A percentile compares a stretch with the other conserved stretches of the same genome.
These are phyloP conservation scores for Papilio helenus DNA, from an alignment of 1,140 invertebrate genomes.

Conservation along the genomic window DNA sequence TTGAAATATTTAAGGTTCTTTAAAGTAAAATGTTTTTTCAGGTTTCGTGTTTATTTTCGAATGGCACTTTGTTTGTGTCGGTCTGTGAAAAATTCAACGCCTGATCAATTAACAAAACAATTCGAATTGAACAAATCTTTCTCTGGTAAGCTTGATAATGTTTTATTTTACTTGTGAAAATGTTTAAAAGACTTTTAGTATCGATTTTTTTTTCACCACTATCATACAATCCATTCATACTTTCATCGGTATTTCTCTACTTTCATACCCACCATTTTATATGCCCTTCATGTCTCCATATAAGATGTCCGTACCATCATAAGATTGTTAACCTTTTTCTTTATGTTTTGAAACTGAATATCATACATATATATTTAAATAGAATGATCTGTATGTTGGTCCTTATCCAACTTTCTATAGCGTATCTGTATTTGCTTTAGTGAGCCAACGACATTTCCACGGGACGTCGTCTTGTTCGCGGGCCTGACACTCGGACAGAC, in stretches of 20 bases:
- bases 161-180: background rate
- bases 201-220: background rate
- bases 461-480: constrained; percentile 70
- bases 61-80: constrained; percentile 72
- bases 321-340: too few species aligned
- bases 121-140: constrained; percentile 74
- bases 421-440: constrained; percentile 47
- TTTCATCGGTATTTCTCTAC: too few species aligned
- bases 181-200: background rate
- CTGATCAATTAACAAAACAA: constrained; percentile 67
- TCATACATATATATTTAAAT: too few species aligned
- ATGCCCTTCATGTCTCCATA: too few species aligned
- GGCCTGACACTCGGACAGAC: constrained; percentile 70
- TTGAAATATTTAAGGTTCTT: background rate
- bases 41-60: constrained; percentile 72
- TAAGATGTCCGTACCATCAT: too few species aligned
- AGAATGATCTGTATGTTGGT: too few species aligned
- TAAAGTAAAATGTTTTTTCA: constrained; percentile 42
- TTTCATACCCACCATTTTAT: too few species aligned
- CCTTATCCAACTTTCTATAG: too few species aligned
- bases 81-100: constrained; percentile 58
- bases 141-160: constrained; percentile 57
- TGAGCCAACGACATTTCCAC: constrained; percentile 68
- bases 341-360: too few species aligned
- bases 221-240: background rate